Evolutionary conservation across 1,140 invertebrate genomes (phyloP).

Genomic region (Dreissena rostriformis): DNA sequence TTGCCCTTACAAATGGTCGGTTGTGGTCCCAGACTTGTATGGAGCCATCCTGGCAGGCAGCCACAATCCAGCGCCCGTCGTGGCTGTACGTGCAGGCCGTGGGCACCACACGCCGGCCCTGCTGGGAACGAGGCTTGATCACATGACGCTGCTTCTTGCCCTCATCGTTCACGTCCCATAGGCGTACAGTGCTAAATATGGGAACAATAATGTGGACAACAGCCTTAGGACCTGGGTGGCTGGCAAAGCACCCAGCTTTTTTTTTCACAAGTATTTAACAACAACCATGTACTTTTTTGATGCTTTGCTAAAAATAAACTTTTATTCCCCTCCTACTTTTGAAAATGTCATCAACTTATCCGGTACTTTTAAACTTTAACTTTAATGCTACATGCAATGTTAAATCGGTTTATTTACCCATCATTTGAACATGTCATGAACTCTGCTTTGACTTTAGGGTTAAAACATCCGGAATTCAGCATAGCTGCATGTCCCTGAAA

Average conservation of each 20-base stretch:
- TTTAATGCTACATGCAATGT: background rate
- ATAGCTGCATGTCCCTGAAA: slow-evolving; percentile 93
- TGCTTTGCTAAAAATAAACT: too few relatives aligned
- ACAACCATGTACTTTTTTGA: too few relatives aligned
- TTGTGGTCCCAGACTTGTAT: slow-evolving; percentile 99
- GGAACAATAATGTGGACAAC: too few relatives aligned
- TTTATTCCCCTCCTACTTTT: too few relatives aligned
- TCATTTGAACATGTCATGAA: slow-evolving; percentile 98
- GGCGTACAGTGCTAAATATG: slow-evolving; percentile 87
- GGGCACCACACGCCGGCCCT: slow-evolving; percentile 94
- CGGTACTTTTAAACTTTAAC: too few relatives aligned
- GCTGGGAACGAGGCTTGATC: slow-evolving; percentile 94
- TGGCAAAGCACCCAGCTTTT: too few relatives aligned
- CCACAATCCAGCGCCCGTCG: slow-evolving; percentile 94
- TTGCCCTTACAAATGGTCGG: slow-evolving; percentile 83
- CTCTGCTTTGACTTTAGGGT: slow-evolving; percentile 94
- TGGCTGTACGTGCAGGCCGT: slow-evolving; percentile 84
- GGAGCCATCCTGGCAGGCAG: slow-evolving; percentile 97
- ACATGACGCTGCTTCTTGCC: slow-evolving; percentile 89
- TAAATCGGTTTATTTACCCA: slow-evolving; percentile 80
- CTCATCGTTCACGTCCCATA: slow-evolving; percentile 92
- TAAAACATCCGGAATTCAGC: slow-evolving; percentile 95
- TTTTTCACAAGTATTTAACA: too few relatives aligned
- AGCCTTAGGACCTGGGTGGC: too few relatives aligned
- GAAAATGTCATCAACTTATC: too few relatives aligned